Base-by-base conservation (phyloP, 35 echinoderm and acorn worm genomes). In the Heliocidaris tuberculata region DNA sequence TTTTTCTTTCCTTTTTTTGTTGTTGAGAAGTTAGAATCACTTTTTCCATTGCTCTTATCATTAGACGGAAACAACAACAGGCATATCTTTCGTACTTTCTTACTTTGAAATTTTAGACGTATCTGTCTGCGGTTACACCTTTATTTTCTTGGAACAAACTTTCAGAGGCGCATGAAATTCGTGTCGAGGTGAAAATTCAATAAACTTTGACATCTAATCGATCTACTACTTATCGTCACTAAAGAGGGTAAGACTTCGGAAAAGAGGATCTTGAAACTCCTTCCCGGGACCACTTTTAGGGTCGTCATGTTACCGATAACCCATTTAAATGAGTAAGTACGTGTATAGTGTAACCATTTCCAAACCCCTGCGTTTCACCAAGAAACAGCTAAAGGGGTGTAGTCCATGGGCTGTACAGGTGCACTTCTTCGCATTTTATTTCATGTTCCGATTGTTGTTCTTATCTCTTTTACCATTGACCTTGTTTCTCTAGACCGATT, bases 201-300 rank as follows among this genome's bases (percentile, higher is more conserved):
- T 78, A n/a, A 78, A 78, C 65, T 78, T 78, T n/a, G 65, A 78
- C 65, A 78, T 19, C 21, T n/a, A 78, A 78, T 78, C 65, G 65
- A 78, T 78, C 65, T 78, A 7, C 65, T 78, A 78, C 65, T 78
- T n/a, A 78, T 78, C 65, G 27, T 78, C 65, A 8, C 27, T 78
- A n/a, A 78, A n/a, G 65, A 78, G 65, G 65, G 65, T 78, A 78
- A 78, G 65, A 27, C 65, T n/a, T 21, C 15, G 27, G 19, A 17
- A n/a, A 78, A 78, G 65, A n/a, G 65, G 65, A n/a, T 78, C 65
- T 78, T n/a, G 65, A 78, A 78, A 78, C 65, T 78, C 65, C 27
- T 78, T 78, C 27, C 65, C 27, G 65, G 27, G 15, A 78, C 65
- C 65, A 78, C 65, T 78, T 78, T 78, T 78, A n/a, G 65, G 65